Conservation (phyloP, 2,888 invertebrate species). For the Tholera decimalis region DNA sequence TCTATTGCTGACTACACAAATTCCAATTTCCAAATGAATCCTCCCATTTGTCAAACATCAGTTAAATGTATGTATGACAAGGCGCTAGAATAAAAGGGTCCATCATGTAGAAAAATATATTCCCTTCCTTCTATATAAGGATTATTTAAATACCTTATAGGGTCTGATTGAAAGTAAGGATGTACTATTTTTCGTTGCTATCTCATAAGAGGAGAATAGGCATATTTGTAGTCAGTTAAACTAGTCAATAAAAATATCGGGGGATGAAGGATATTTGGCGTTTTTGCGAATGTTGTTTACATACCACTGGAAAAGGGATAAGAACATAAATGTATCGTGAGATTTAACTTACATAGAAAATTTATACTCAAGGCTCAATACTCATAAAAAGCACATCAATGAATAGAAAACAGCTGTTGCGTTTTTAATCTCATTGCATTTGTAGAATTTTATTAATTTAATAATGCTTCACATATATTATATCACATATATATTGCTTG, state of each 20-base stretch:
- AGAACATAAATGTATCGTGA: background rate
- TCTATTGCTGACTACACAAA: conserved; percentile 1
- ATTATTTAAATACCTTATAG: background rate
- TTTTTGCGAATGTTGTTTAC: background rate
- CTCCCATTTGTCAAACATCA: background rate
- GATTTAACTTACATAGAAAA: background rate
- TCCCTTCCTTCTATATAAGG: background rate
- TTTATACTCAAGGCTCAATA: background rate
- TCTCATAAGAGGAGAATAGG: too few relatives aligned
- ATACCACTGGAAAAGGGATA: background rate
- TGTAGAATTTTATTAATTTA: too few relatives aligned
- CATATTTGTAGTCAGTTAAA: background rate
- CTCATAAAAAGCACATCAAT: background rate
- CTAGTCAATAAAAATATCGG: background rate
- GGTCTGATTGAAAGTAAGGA: background rate
- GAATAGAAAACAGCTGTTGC: background rate
- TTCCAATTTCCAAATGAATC: background rate
- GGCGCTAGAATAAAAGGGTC: conserved; percentile 26
- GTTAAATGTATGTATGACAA: too few relatives aligned
- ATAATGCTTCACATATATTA: too few relatives aligned
- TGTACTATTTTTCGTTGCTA: background rate
- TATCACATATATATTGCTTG: too few relatives aligned
- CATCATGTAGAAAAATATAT: background rate
- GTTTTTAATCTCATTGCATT: background rate
- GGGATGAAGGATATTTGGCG: background rate